These are phyloP conservation scores for Pseudanteris insignis DNA, from an alignment of 2,888 invertebrate species.

Conservation along the genomic window DNA sequence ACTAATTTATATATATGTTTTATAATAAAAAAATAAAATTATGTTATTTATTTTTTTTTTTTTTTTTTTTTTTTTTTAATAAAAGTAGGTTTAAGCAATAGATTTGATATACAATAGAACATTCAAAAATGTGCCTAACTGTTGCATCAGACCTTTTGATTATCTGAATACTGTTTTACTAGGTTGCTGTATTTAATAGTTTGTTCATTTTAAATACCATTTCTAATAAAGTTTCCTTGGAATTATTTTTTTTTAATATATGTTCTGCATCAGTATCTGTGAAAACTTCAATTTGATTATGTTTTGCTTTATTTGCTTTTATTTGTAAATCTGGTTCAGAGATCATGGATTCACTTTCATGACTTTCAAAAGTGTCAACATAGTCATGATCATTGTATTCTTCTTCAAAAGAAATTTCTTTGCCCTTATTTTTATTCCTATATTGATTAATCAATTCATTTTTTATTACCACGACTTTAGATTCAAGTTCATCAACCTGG, in stretches of 20 bases:
- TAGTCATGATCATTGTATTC: slow-evolving; percentile 64
- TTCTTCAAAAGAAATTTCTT: slow-evolving; percentile 53
- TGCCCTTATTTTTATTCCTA: slow-evolving; percentile 64
- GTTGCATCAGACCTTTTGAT: too few species aligned
- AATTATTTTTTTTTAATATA: too few species aligned
- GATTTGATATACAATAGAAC: too few species aligned
- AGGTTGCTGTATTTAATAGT: too few species aligned
- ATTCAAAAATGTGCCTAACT: too few species aligned
- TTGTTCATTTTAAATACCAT: too few species aligned
- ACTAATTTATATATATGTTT: too few species aligned
- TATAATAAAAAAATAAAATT: not conserved
- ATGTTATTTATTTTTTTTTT: not conserved
- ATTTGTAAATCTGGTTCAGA: slow-evolving; percentile 7
- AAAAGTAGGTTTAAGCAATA: too few species aligned
- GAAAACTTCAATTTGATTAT: slow-evolving; percentile 1
- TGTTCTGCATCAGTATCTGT: slow-evolving; percentile 11
- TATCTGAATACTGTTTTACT: too few species aligned
- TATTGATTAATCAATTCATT: slow-evolving; percentile 69
- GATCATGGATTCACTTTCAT: slow-evolving; percentile 34
- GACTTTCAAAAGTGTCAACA: slow-evolving; percentile 53
- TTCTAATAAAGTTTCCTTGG: too few species aligned
- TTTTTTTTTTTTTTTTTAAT: slow-evolving; percentile 13
- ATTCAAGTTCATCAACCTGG: slow-evolving; percentile 70
- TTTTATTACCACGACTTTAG: slow-evolving; percentile 68
- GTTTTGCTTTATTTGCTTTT: not conserved